Percentiles rank a stretch among this genome's conserved stretches.
phyloP scores from a whole-genome alignment of 2,797 vertebrate genomes.

The Pangasius macronema region DNA sequence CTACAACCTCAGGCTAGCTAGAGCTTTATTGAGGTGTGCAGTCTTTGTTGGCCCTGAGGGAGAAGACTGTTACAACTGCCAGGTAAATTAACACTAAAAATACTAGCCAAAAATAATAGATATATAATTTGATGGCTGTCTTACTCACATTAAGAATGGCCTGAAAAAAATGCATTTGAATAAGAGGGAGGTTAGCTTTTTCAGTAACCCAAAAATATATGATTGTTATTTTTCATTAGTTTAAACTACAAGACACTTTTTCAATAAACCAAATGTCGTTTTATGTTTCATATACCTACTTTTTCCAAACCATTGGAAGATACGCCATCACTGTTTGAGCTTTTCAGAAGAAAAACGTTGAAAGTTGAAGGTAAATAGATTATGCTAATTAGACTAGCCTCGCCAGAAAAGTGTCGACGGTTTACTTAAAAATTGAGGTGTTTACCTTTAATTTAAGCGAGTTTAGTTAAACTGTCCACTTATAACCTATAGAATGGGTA shows the following conservation, averaged over 20 bases:
- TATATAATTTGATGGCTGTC: background rate
- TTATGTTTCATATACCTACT: background rate
- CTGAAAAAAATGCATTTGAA: slow-evolving; percentile 7
- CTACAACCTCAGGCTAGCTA: slow-evolving; percentile 40
- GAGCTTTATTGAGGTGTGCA: slow-evolving; percentile 48
- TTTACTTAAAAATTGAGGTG: background rate
- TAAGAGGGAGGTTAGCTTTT: background rate
- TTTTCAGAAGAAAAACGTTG: background rate
- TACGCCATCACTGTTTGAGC: background rate
- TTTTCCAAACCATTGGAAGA: background rate
- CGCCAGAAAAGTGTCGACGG: background rate
- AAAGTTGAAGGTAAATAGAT: background rate
- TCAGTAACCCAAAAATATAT: background rate
- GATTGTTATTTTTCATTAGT: background rate
- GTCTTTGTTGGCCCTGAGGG: slow-evolving; percentile 25
- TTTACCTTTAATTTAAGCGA: background rate
- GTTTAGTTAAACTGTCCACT: background rate
- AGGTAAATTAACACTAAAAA: slow-evolving; percentile 30
- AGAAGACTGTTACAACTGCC: slow-evolving; percentile 32
- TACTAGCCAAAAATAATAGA: background rate
- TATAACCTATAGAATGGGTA: background rate
- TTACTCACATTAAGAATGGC: background rate
- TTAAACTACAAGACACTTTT: too few species aligned
- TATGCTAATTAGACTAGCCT: background rate
- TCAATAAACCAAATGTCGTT: background rate